Evolutionary conservation across 2,113 vertebrate genomes (phyloP).

Genomic region (Odocoileus virginianus): DNA sequence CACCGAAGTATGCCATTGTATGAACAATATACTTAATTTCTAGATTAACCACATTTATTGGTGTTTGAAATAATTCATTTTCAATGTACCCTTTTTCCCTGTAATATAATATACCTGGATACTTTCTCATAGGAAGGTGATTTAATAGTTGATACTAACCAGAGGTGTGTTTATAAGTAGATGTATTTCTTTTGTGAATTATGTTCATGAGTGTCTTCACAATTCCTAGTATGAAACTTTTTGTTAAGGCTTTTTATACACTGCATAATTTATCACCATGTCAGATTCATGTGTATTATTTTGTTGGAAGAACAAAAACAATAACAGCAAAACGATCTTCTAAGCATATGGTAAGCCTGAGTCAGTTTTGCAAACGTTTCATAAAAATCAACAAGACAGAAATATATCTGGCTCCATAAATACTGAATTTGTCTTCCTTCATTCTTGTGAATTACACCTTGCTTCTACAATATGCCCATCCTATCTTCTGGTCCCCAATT

Average conservation of each 20-base stretch:
- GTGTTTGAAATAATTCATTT: neutral
- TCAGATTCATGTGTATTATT: neutral
- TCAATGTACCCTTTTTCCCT: neutral
- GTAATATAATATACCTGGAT: neutral
- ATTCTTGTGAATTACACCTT: neutral
- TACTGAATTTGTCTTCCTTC: neutral
- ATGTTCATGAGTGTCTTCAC: neutral
- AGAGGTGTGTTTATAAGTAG: neutral
- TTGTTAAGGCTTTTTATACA: neutral
- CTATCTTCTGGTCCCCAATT: neutral
- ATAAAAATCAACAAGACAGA: slow-evolving; percentile 13
- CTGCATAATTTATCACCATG: neutral
- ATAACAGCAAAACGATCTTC: neutral
- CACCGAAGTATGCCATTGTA: neutral
- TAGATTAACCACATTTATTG: neutral
- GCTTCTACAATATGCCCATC: neutral
- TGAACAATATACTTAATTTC: neutral
- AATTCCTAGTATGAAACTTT: neutral
- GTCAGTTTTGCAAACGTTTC: slow-evolving; percentile 17
- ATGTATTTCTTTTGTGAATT: neutral
- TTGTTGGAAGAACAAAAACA: neutral
- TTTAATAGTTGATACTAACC: neutral
- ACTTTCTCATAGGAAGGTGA: neutral
- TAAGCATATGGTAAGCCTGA: slow-evolving; percentile 4
- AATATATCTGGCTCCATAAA: neutral